Percentiles rank a stretch among this genome's conserved stretches.
These are phyloP conservation scores for Bos javanicus DNA, from an alignment of 2,113 vertebrate genomes.

Conservation along the genomic window DNA sequence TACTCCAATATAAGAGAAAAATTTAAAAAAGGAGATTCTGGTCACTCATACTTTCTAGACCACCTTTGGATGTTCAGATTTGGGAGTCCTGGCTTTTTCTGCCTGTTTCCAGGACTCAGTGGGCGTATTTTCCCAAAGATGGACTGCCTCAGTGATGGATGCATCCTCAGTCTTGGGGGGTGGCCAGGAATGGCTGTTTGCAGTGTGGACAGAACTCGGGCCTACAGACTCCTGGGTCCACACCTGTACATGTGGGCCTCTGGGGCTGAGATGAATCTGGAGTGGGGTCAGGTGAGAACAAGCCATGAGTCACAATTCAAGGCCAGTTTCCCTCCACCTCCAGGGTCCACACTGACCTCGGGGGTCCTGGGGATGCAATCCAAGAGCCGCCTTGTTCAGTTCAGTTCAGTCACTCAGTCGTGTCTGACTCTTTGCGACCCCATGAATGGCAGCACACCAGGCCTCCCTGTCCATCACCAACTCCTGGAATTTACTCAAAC, in stretches of 20 bases:
- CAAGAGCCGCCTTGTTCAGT: background rate
- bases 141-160: background rate
- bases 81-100: background rate
- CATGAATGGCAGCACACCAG: too few species aligned
- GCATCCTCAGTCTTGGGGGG: background rate
- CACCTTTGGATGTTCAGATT: background rate
- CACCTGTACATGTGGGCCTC: accelerated
- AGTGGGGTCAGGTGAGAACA: background rate
- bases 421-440: too few species aligned
- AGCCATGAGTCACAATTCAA: background rate
- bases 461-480: too few species aligned
- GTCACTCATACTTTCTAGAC: background rate
- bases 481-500: accelerated
- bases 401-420: too few species aligned
- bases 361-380: background rate
- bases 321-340: background rate
- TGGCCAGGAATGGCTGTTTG: background rate
- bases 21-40: background rate
- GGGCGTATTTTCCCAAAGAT: background rate
- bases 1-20: background rate
- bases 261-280: background rate
- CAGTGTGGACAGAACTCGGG: background rate
- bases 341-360: background rate
- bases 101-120: background rate
- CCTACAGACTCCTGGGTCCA: background rate